Base-by-base conservation (phyloP, 23 tunicate species). In the Clavelina lepadiformis region DNA sequence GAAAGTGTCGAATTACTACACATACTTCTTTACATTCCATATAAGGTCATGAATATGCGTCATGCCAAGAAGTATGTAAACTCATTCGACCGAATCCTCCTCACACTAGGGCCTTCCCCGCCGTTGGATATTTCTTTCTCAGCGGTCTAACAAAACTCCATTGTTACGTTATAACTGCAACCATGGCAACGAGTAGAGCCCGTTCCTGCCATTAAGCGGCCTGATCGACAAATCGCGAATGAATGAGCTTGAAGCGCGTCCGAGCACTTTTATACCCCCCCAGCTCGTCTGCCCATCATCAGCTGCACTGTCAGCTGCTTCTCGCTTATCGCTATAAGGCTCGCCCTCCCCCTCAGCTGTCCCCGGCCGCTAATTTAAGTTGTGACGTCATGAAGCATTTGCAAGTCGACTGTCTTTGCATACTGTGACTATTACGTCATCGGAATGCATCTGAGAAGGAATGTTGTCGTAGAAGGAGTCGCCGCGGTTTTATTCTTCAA, bases 1-100 rank as follows among this genome's bases (percentile, higher is more conserved):
- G 76, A 46, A 2, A 31, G 62, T 58, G 55, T 65, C 73, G 73
- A 37, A 53, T 65, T 65, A n/a, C 50, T n/a, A 29, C 55, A 74
- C 97, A 70, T 81, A 89, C 91, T 89, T 89, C 97, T 81, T 89
- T 89, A 89, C 97, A 89, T 89, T 89, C 97, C 97, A 89, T 71
- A 80, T 26, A 68, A n/a, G n/a, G n/a, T n/a, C n/a, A n/a, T n/a
- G n/a, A n/a, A n/a, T n/a, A n/a, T n/a, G n/a, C n/a, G n/a, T n/a
- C 63, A 89, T 81, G 89, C 70, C 56, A 75, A 41, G 79, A 81
- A 89, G 75, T 75, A 89, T 35, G 97, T 70, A 56, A 13, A 46
- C 63, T 51, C 65, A 33, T 13, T 32, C 64, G 79, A 72, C 62
- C 32, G 25, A 18, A n/a, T n/a, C n/a, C n/a, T n/a, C n/a, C n/a